Percentiles rank a stretch among this genome's conserved stretches.
Evolutionary conservation across 2,113 vertebrate genomes (phyloP).

Genomic region (Pelmatolapia mariae): DNA sequence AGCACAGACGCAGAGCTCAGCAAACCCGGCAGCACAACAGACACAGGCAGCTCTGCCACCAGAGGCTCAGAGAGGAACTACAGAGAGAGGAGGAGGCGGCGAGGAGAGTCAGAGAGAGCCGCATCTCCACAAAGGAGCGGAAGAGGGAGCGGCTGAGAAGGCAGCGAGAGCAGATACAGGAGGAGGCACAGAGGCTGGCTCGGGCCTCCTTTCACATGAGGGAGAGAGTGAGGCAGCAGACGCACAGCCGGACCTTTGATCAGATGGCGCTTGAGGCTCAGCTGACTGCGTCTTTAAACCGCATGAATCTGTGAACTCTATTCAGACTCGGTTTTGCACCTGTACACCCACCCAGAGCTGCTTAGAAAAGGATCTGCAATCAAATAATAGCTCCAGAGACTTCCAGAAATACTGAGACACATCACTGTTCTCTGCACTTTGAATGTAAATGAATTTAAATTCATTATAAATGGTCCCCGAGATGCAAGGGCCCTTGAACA

Average conservation of each 20-base stretch:
- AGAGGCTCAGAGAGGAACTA: conserved; percentile 54
- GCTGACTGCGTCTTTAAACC: conserved; percentile 33
- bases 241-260: conserved; percentile 50
- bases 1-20: conserved; percentile 14
- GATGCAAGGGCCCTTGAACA: background rate
- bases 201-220: conserved; percentile 66
- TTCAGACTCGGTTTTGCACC: background rate
- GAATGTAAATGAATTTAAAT: background rate
- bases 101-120: conserved; percentile 44
- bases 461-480: background rate
- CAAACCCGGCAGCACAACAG: conserved; percentile 23
- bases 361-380: background rate
- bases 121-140: conserved; percentile 59
- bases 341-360: background rate
- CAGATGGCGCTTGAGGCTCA: conserved; percentile 62
- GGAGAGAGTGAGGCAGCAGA: conserved; percentile 59
- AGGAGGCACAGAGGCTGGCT: conserved; percentile 59
- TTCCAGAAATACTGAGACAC: background rate
- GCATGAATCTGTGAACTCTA: conserved; percentile 41
- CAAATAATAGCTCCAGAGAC: background rate
- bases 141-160: conserved; percentile 54
- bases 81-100: conserved; percentile 65
- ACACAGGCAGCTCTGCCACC: conserved; percentile 52
- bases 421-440: background rate
- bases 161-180: conserved; percentile 56